phyloP scores from a whole-genome alignment of 2,113 vertebrate genomes.

The Catharus fuscescens region DNA sequence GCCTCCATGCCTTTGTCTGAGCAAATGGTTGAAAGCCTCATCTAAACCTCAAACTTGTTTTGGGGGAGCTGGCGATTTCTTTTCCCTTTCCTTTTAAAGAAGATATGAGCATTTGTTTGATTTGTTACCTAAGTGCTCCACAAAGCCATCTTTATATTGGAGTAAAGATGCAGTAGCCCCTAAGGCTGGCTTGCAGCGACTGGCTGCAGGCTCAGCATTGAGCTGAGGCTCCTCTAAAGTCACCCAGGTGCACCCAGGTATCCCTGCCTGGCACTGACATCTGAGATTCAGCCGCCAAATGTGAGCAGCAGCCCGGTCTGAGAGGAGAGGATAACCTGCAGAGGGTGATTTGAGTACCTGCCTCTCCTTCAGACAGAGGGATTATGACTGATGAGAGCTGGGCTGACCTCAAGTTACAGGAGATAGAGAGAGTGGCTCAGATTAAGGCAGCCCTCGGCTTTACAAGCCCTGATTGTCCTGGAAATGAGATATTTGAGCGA shows the following conservation, averaged over 20 bases:
- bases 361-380: not conserved
- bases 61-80: accelerated
- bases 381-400: not conserved
- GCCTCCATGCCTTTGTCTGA: not conserved
- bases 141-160: not conserved
- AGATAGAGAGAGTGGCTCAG: not conserved
- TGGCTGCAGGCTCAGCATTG: accelerated
- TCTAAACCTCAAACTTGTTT: not conserved
- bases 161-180: not conserved
- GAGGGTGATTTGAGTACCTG: not conserved
- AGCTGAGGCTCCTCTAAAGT: not conserved
- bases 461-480: not conserved
- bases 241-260: accelerated
- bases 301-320: not conserved
- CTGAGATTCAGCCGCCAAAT: accelerated
- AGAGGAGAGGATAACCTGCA: not conserved
- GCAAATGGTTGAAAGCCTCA: not conserved
- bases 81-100: not conserved
- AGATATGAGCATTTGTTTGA: not conserved
- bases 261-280: not conserved
- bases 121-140: not conserved
- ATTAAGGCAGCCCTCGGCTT: not conserved
- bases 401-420: not conserved
- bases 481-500: not conserved
- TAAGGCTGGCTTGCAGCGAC: not conserved